Base-by-base conservation (phyloP, 2,888 invertebrate genomes). In the Euzophera pinguis region DNA sequence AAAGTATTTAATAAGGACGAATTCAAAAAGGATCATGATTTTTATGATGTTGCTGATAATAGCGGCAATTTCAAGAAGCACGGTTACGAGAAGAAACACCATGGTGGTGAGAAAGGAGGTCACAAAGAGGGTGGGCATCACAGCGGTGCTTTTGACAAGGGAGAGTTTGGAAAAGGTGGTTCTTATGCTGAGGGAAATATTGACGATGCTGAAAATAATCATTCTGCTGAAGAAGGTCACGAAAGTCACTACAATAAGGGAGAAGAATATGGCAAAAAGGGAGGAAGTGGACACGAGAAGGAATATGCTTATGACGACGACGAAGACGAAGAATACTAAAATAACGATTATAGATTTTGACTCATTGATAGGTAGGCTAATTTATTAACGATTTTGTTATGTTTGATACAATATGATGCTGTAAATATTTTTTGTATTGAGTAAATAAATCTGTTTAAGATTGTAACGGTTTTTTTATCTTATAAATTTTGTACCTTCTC, bases 1-100 rank as follows among this genome's bases (percentile, higher is more conserved):
- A 94, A 93, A 66, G 93, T 94, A 0, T 94, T 93, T 78, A 92
- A 92, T 79, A 95, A 95, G 85, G 94, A 95, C 69, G 95, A 95
- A 75, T 95, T 92, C 88, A 94, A 95, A 76, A 95, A 95, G 70
- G 93, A 94, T 67, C 94, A 94, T 62, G 93, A 93, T 64, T 95
- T 95, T 82, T 95, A 95, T 73, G 95, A 95, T 67, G 93, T 94
- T 47, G 92, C 92, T 22, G 93, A 94, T 69, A 91, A 92, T 50
- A 92, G 91, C 47, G 94, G 94, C 0, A 91, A 93, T 69, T 93
- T 91, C 70, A 91, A 92, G 56, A 93, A 94, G 67, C 91, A 94
- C 70, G 93, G 91, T 0, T 87, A 90, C 58, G 83, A 86, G 56
- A 84, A 92, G 54, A 86, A 85, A 37, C 87, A 92, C 37, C 92